Evolutionary conservation across 1,140 invertebrate genomes (phyloP).

Genomic region (Chironomus tepperi): DNA sequence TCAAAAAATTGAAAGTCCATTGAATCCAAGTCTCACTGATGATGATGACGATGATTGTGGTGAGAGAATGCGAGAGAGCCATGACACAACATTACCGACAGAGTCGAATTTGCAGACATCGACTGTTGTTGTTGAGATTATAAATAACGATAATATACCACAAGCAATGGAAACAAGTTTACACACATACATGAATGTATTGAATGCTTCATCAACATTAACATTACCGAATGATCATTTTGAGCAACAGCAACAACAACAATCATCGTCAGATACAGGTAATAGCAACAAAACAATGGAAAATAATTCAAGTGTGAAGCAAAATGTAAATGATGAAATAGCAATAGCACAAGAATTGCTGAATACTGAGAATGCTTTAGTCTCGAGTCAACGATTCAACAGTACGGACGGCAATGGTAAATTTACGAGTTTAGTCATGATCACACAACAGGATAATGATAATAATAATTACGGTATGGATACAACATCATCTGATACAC

Average conservation of each 20-base stretch:
- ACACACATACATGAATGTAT: background rate
- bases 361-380: constrained; percentile 28
- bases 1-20: constrained; percentile 13
- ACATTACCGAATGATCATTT: constrained; percentile 28
- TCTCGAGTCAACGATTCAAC: constrained; percentile 40
- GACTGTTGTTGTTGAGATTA: background rate
- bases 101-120: background rate
- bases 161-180: background rate
- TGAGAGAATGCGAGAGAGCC: background rate
- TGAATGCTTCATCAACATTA: background rate
- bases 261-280: constrained; percentile 24
- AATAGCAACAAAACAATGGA: constrained; percentile 29
- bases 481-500: constrained; percentile 36
- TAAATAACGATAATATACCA: background rate
- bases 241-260: background rate
- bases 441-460: constrained; percentile 54
- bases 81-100: background rate
- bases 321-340: constrained; percentile 21
- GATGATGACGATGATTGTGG: no score
- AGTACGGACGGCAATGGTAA: constrained; percentile 41
- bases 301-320: constrained; percentile 29
- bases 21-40: background rate
- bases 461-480: constrained; percentile 27
- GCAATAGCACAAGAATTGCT: constrained; percentile 19
- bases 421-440: constrained; percentile 79